Evolutionary conservation across 2,888 invertebrate species (phyloP).

Genomic region (Marronus borbonicus): DNA sequence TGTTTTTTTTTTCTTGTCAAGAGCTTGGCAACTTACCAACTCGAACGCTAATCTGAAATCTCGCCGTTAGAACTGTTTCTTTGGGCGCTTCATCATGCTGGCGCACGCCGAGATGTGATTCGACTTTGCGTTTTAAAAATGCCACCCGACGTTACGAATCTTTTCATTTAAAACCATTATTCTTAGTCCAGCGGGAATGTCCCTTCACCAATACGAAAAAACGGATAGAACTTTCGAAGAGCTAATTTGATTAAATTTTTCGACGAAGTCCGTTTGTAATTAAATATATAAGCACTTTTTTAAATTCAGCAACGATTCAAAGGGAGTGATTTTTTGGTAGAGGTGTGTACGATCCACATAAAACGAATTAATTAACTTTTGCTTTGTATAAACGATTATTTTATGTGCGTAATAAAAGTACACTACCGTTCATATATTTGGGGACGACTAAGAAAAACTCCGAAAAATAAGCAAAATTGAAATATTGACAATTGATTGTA

Average conservation of each 20-base stretch:
- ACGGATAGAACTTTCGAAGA: neutral
- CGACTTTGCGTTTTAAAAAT: neutral
- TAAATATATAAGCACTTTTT: neutral
- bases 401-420: no score
- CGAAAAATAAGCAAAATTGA: no score
- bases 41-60: slow-evolving; percentile 34
- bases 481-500: no score
- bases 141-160: neutral
- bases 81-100: neutral
- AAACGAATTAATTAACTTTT: no score
- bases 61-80: slow-evolving; percentile 20
- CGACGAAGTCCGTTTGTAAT: neutral
- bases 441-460: no score
- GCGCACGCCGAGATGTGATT: neutral
- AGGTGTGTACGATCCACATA: neutral
- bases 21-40: slow-evolving; percentile 15
- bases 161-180: slow-evolving; percentile 19
- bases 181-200: neutral
- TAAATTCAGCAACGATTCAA: slow-evolving; percentile 6
- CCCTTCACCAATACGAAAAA: slow-evolving; percentile 1
- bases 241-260: slow-evolving; percentile 23
- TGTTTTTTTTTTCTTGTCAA: neutral
- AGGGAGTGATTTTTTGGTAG: neutral
- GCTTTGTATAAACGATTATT: no score
- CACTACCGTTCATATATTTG: no score